Percentiles rank a stretch among this genome's conserved stretches.
phyloP scores from a whole-genome alignment of 2,113 vertebrate species.

The Nycticorax nycticorax region DNA sequence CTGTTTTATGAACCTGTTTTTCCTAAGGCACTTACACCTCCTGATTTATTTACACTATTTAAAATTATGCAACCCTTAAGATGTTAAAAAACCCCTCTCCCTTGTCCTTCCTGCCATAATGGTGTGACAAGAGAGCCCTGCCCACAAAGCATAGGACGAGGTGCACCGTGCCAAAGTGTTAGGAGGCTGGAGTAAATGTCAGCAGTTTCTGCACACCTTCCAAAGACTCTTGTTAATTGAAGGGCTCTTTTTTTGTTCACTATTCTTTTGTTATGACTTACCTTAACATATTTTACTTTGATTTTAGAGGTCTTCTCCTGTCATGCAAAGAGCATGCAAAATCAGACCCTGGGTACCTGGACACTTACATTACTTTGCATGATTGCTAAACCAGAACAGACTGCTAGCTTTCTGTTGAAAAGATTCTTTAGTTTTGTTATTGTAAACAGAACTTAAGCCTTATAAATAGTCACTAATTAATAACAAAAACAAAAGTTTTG shows the following conservation, averaged over 20 bases:
- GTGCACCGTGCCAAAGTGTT: background rate
- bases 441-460: background rate
- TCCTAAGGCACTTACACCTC: background rate
- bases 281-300: background rate
- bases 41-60: background rate
- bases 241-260: background rate
- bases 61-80: background rate
- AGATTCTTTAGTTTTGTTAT: background rate
- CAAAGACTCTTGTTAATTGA: background rate
- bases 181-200: background rate
- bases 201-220: background rate
- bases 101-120: background rate
- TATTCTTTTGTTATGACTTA: background rate
- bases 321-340: background rate
- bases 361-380: background rate
- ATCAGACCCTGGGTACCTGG: background rate
- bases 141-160: background rate
- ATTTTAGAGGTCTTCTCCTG: background rate
- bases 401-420: background rate
- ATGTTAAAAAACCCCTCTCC: background rate
- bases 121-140: background rate
- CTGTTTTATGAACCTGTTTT: background rate
- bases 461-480: background rate
- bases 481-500: background rate
- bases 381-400: background rate